Percentiles rank a stretch among this genome's conserved stretches.
Conservation (phyloP, 1,140 invertebrate genomes). For the Stenopsyche tienmushanensis region DNA sequence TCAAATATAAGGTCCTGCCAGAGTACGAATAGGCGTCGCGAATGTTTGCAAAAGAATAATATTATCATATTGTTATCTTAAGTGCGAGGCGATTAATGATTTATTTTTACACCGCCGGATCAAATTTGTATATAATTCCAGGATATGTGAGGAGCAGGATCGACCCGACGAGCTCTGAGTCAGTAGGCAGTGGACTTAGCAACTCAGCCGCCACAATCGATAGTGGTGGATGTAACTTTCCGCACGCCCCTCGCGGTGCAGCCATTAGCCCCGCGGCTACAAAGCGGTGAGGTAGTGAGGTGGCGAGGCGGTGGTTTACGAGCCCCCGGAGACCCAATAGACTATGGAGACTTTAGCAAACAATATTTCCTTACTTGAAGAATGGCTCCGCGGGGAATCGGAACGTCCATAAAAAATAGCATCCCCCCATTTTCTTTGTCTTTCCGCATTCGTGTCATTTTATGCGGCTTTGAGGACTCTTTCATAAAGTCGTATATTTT, state of each 20-base stretch:
- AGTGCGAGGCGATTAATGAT: no score
- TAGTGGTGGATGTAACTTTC: slow-evolving; percentile 6
- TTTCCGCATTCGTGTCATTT: not conserved
- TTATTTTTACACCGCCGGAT: no score
- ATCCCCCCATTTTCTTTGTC: not conserved
- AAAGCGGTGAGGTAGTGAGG: not conserved
- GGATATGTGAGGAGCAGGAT: no score
- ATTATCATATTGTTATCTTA: no score
- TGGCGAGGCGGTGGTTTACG: slow-evolving; percentile 3
- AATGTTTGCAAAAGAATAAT: no score
- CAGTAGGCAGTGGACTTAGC: not conserved
- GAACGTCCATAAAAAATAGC: slow-evolving; percentile 13
- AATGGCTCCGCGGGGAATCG: slow-evolving; percentile 13
- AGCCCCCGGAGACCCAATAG: not conserved
- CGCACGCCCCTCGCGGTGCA: slow-evolving; percentile 5
- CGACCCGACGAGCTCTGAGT: no score
- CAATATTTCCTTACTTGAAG: slow-evolving; percentile 17
- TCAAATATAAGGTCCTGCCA: no score
- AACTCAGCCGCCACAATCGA: slow-evolving; percentile 6
- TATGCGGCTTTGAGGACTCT: not conserved
- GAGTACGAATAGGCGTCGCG: no score
- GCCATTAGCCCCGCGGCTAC: slow-evolving; percentile 14
- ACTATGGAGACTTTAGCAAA: slow-evolving; percentile 15
- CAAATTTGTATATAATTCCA: no score
- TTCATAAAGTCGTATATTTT: not conserved